phyloP scores from a whole-genome alignment of 2,888 invertebrate species.

The Trachelus troglodyta region DNA sequence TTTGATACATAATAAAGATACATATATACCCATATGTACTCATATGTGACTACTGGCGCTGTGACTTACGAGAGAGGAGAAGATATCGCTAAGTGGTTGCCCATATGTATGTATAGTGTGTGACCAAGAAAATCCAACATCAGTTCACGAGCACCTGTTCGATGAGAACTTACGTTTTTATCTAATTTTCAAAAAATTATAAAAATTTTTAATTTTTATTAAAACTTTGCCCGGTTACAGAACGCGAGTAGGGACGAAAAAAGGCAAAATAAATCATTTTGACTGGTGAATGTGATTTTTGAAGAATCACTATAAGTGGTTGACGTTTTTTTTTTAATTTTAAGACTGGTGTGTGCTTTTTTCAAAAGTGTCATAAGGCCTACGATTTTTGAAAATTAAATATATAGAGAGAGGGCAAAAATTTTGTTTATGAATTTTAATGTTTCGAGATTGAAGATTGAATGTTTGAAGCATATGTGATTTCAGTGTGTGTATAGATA shows the following conservation, averaged over 20 bases:
- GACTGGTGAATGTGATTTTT: not conserved
- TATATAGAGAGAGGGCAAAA: not conserved
- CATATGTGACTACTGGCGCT: not conserved
- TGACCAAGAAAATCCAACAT: conserved; percentile 43
- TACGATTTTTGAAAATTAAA: not conserved
- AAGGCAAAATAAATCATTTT: not conserved
- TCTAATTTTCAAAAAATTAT: not conserved
- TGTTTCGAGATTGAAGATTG: not conserved
- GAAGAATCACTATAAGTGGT: not conserved
- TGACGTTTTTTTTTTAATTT: too few species aligned
- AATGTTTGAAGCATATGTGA: not conserved
- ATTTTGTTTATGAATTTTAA: not conserved
- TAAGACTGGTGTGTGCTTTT: not conserved
- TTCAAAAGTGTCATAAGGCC: not conserved
- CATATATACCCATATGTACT: not conserved
- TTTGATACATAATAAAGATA: not conserved
- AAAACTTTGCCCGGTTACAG: not conserved
- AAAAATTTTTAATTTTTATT: not conserved
- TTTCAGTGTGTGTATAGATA: not conserved
- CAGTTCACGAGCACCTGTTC: conserved; percentile 54
- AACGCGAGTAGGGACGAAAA: conserved; percentile 1
- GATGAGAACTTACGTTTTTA: conserved; percentile 23
- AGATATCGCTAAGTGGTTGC: conserved; percentile 60
- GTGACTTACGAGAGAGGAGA: conserved; percentile 24
- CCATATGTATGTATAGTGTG: conserved; percentile 38